These are phyloP conservation scores for Pogonocichla stellata DNA, from an alignment of 2,113 vertebrate genomes.

Conservation along the genomic window DNA sequence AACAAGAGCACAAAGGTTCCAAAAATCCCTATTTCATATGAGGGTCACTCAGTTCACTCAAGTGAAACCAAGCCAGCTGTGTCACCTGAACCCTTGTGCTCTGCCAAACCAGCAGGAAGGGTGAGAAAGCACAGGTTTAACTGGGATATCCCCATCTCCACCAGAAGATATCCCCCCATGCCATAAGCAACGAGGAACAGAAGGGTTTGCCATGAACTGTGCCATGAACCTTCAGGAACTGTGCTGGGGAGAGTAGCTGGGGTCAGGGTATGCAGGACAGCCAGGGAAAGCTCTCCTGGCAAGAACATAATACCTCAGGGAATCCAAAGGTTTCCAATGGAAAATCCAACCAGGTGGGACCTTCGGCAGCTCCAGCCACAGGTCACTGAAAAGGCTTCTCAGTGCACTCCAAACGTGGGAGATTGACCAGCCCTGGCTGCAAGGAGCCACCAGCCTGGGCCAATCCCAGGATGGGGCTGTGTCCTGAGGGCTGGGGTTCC, in stretches of 20 bases:
- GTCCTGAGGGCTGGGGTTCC: background rate
- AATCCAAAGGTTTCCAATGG: background rate
- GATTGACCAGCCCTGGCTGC: background rate
- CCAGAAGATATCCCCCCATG: background rate
- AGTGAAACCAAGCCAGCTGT: background rate
- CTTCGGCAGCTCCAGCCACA: background rate
- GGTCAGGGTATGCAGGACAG: background rate
- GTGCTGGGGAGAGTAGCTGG: background rate
- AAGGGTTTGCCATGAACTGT: background rate
- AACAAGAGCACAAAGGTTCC: background rate
- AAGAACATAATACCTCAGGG: background rate
- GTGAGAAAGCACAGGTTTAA: background rate
- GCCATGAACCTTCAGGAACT: background rate
- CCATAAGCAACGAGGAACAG: fast-evolving
- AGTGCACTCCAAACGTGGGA: fast-evolving
- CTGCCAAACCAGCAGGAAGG: background rate
- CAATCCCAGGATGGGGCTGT: fast-evolving
- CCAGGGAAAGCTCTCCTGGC: background rate
- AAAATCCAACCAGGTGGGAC: background rate
- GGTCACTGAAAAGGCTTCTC: background rate
- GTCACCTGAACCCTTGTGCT: background rate
- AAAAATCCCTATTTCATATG: background rate
- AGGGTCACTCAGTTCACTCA: background rate
- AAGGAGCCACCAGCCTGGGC: background rate
- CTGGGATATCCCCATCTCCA: background rate